Percentiles rank a stretch among this genome's conserved stretches.
Conservation (phyloP, 2,888 invertebrate species). For the Chirona hameri region DNA sequence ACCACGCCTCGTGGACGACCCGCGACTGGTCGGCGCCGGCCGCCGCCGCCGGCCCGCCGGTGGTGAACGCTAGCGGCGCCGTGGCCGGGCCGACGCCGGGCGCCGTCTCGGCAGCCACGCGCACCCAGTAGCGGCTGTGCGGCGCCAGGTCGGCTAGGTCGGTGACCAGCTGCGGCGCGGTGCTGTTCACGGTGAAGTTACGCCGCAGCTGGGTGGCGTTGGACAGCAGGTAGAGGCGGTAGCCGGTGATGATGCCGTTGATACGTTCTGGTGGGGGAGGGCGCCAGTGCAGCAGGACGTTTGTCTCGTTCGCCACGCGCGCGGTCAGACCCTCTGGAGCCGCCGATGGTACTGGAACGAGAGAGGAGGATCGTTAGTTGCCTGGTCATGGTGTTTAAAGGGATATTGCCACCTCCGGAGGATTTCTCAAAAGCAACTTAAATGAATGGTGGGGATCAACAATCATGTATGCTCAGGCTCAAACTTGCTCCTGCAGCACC, state of each 20-base stretch:
- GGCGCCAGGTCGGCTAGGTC: constrained; percentile 24
- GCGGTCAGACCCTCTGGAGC: not conserved
- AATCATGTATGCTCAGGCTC: too few relatives aligned
- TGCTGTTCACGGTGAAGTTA: not conserved
- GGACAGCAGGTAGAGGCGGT: constrained; percentile 1
- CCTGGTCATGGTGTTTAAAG: too few relatives aligned
- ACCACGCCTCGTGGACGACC: constrained; percentile 14
- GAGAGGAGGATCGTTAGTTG: not conserved
- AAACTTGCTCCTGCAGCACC: too few relatives aligned
- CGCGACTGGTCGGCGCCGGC: not conserved
- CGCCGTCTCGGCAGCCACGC: constrained; percentile 2
- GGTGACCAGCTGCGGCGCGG: not conserved
- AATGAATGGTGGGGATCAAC: too few relatives aligned
- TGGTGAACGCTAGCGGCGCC: not conserved
- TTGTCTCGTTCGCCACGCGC: not conserved
- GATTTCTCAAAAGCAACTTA: too few relatives aligned
- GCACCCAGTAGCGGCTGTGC: constrained; percentile 24
- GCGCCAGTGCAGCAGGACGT: not conserved
- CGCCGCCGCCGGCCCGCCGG: not conserved
- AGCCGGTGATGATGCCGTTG: constrained; percentile 22
- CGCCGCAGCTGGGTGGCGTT: constrained; percentile 24
- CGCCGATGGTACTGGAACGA: not conserved
- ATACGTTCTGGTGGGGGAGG: not conserved
- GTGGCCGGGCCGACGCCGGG: not conserved
- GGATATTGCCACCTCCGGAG: too few relatives aligned